phyloP scores from a whole-genome alignment of 1,140 invertebrate genomes.

The Babylonia areolata region DNA sequence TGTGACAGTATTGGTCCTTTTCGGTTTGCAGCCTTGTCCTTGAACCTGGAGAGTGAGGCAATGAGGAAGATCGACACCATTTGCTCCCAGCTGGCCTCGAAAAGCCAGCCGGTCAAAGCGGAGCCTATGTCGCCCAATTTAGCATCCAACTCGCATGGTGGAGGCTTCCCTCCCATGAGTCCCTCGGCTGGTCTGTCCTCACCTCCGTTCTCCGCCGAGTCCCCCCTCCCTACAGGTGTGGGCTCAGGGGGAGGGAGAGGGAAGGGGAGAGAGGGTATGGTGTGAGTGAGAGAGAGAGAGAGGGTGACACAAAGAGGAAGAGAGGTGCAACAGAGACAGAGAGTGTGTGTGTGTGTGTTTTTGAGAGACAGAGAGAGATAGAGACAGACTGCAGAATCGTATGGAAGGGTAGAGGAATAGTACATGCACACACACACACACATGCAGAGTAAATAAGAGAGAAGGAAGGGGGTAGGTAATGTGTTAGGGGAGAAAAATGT shows the following conservation, averaged over 20 bases:
- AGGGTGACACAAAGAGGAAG: no score
- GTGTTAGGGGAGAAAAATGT: no score
- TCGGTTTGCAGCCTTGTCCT: conserved; percentile 14
- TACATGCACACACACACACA: no score
- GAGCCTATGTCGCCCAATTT: conserved; percentile 54
- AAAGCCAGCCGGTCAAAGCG: conserved; percentile 49
- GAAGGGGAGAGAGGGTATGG: background rate
- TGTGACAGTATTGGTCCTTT: no score
- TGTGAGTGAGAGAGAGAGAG: background rate
- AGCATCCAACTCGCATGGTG: conserved; percentile 25
- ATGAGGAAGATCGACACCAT: conserved; percentile 57
- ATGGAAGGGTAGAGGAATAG: no score
- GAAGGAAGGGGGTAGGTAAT: no score
- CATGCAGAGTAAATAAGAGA: no score
- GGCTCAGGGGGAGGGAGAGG: background rate
- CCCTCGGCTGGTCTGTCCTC: conserved; percentile 21
- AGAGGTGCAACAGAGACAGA: no score
- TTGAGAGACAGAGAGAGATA: background rate
- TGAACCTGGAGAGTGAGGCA: conserved; percentile 42
- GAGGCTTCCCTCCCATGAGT: conserved; percentile 7
- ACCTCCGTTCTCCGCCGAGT: conserved; percentile 15
- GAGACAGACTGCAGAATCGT: background rate
- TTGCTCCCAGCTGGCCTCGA: conserved; percentile 54
- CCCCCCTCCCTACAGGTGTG: background rate
- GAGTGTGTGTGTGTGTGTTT: no score